Percentiles rank a stretch among this genome's conserved stretches.
These are phyloP conservation scores for Morus bassanus DNA, from an alignment of 2,797 vertebrate genomes.

Conservation along the genomic window DNA sequence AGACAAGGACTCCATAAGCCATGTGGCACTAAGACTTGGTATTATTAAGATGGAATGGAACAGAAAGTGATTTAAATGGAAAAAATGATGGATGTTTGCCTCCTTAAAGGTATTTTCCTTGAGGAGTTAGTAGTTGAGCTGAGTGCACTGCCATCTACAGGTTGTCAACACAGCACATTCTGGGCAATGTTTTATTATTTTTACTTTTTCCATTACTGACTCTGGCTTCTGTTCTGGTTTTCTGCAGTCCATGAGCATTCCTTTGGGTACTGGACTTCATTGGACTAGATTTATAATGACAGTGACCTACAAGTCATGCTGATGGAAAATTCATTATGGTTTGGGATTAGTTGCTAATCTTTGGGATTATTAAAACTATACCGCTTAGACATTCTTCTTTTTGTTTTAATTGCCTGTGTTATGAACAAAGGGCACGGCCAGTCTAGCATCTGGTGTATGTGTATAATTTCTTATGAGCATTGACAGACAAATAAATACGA, in stretches of 20 bases:
- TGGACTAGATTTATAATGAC: constrained; percentile 26
- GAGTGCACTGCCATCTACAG: neutral
- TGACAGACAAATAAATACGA: constrained; percentile 46
- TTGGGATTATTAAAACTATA: constrained; percentile 49
- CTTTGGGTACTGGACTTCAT: neutral
- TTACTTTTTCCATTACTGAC: neutral
- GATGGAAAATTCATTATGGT: constrained; percentile 64
- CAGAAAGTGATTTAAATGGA: neutral
- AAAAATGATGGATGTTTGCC: neutral
- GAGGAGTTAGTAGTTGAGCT: neutral
- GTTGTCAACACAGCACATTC: neutral
- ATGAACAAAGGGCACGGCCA: constrained; percentile 34
- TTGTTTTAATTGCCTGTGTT: constrained; percentile 45
- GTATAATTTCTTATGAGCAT: neutral
- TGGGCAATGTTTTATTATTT: neutral
- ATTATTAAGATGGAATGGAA: neutral
- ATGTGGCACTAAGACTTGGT: neutral
- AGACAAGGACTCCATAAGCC: neutral
- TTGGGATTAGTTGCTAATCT: constrained; percentile 59
- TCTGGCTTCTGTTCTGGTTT: neutral
- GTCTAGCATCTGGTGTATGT: constrained; percentile 23
- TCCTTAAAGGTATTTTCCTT: neutral
- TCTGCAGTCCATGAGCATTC: neutral
- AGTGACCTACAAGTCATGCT: neutral
- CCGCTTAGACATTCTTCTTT: constrained; percentile 28